Base-by-base conservation (phyloP, 2,113 vertebrate genomes). In the Lontra canadensis region DNA sequence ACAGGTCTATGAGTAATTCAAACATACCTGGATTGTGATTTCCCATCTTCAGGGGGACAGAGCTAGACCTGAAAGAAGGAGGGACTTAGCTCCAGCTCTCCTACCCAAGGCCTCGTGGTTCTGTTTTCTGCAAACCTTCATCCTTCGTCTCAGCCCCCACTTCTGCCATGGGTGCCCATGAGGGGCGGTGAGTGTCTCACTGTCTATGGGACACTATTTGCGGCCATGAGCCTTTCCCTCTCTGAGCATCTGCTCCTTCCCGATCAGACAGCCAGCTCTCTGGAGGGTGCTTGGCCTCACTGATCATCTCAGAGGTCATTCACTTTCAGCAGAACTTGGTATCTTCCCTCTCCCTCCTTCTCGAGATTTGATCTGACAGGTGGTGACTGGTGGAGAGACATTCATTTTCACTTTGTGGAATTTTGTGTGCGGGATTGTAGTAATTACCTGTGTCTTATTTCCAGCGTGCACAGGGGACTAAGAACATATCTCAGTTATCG, bases 131-230 rank as follows among this genome's bases (percentile, higher is more conserved):
- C n/a, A 26, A 7, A 25, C 13, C 61, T 71, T 11, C 47, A 6
- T 49, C 44, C 26, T 44, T 39, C 20, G 23, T 71, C 25, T 79
- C 12, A 21, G 52, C 9, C 21, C 71, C 71, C 6, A 6, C 44
- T 61, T 52, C 34, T 57, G 26, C 84, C 4, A 0, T 36, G 55
- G 42, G n/a, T 69, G 71, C 39, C 47, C 67, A 15, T 17, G 31
- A 34, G 63, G 31, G 31, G 63, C 6, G 3, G 31, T 34, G 5
- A 26, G 21, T 15, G 73, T 44, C 39, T 74, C 31, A 4, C 1
- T 0, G 12, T 26, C n/a, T 2, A 29, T 0, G 0, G 2, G 63
- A n/a, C 1, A 4, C 7, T 9, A 7, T 52, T 21, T 1, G 6
- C 36, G 57, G 61, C 0, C 1, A n/a, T 26, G n/a, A 42, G 11